phyloP scores from a whole-genome alignment of 2,797 vertebrate species.

The Pogoniulus pusillus region DNA sequence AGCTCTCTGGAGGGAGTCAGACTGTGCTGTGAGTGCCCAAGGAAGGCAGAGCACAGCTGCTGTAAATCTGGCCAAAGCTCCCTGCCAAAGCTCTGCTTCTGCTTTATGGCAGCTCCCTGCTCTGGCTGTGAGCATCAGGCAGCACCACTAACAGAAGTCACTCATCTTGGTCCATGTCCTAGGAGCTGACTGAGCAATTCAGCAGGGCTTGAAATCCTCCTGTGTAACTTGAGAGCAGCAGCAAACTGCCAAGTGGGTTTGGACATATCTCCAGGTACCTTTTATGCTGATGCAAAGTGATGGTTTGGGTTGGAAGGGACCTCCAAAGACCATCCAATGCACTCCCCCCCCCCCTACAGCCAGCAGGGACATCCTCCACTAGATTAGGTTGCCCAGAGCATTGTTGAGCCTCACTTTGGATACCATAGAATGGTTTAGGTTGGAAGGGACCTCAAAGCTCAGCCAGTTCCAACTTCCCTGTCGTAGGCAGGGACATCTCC shows the following conservation, averaged over 20 bases:
- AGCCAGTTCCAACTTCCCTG: too few relatives aligned
- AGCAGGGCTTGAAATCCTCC: neutral
- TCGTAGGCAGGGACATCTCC: too few relatives aligned
- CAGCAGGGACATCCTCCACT: too few relatives aligned
- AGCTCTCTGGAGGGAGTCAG: neutral
- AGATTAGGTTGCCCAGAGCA: too few relatives aligned
- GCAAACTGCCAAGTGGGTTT: neutral
- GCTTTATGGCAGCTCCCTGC: neutral
- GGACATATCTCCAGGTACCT: neutral
- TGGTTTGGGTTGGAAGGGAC: too few relatives aligned
- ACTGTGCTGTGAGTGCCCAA: neutral
- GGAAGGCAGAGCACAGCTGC: neutral
- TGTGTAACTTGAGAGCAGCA: neutral
- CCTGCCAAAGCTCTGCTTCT: fast-evolving
- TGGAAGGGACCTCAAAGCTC: too few relatives aligned
- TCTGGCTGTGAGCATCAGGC: neutral
- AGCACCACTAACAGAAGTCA: neutral
- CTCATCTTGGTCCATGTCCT: neutral
- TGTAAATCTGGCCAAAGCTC: neutral
- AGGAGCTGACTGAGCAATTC: neutral
- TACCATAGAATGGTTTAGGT: too few relatives aligned
- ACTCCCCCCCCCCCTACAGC: too few relatives aligned
- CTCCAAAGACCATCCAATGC: too few relatives aligned
- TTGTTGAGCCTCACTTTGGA: too few relatives aligned
- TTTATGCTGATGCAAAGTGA: neutral